Conservation (phyloP, 2,113 vertebrate genomes). For the Athene cunicularia region DNA sequence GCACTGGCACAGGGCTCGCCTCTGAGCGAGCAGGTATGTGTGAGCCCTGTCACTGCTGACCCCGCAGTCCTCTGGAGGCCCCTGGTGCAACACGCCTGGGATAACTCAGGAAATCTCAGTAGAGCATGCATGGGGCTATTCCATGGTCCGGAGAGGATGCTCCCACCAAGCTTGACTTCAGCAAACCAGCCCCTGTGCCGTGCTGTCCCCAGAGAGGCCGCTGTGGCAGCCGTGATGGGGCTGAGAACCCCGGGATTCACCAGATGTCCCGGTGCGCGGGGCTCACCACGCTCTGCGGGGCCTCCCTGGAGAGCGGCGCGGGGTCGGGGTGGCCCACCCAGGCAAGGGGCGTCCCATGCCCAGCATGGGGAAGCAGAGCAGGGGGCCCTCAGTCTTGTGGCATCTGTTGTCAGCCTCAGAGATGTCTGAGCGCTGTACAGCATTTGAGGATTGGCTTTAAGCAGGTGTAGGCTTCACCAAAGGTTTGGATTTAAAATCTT, state of each 20-base stretch:
- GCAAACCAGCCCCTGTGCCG: neutral
- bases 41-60: neutral
- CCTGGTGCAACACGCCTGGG: accelerated
- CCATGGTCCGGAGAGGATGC: neutral
- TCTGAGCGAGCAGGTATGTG: accelerated
- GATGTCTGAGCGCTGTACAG: neutral
- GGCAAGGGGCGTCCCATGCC: neutral
- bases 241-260: neutral
- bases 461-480: neutral
- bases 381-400: accelerated
- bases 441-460: neutral
- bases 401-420: neutral
- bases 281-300: no score
- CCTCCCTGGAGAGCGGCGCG: neutral
- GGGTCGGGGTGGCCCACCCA: accelerated
- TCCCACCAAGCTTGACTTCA: neutral
- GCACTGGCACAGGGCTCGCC: accelerated
- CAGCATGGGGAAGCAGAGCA: neutral
- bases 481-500: neutral
- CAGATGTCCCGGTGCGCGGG: accelerated
- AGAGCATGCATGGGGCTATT: neutral
- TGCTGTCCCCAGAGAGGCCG: neutral
- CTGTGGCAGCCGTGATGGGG: neutral
- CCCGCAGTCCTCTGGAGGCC: neutral
- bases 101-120: neutral